Percentiles rank a stretch among this genome's conserved stretches.
phyloP scores from a whole-genome alignment of 2,888 invertebrate species.

The Scaptomyza cyrtandrae region DNA sequence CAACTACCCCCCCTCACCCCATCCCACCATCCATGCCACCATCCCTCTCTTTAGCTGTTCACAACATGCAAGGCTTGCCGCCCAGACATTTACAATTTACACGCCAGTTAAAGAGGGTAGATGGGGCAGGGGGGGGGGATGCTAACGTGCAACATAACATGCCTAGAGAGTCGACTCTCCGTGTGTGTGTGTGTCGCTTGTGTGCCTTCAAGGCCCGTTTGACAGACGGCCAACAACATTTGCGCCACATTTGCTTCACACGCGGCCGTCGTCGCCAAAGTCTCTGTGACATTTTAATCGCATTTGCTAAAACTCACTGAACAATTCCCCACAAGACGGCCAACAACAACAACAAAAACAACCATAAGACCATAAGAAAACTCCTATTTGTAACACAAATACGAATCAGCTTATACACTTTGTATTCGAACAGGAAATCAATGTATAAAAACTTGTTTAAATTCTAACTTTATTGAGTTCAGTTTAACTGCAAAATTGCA shows the following conservation, averaged over 20 bases:
- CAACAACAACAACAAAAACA: slow-evolving; percentile 14
- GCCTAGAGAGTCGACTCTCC: slow-evolving; percentile 34
- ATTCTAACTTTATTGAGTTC: no score
- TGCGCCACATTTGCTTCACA: slow-evolving; percentile 75
- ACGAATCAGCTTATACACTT: slow-evolving; percentile 46
- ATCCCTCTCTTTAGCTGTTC: not conserved
- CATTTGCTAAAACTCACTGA: slow-evolving; percentile 84
- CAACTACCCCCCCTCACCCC: not conserved
- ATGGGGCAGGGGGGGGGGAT: not conserved
- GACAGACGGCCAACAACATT: slow-evolving; percentile 75
- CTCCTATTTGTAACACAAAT: slow-evolving; percentile 18
- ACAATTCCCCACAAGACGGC: slow-evolving; percentile 74
- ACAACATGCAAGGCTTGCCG: slow-evolving; percentile 52
- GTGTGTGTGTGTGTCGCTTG: slow-evolving; percentile 17
- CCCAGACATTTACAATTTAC: slow-evolving; percentile 67
- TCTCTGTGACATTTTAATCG: slow-evolving; percentile 83
- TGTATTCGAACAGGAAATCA: not conserved
- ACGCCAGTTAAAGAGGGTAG: slow-evolving; percentile 18
- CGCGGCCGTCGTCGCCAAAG: slow-evolving; percentile 71
- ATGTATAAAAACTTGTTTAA: no score
- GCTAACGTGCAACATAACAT: slow-evolving; percentile 6
- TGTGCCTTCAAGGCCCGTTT: slow-evolving; percentile 40
- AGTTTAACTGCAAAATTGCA: no score
- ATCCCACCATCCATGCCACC: not conserved
- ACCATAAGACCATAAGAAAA: slow-evolving; percentile 16